A percentile compares a stretch with the other conserved stretches of the same genome.
Evolutionary conservation across 2,113 vertebrate species (phyloP).

Genomic region (Beaufortia kweichowensis): DNA sequence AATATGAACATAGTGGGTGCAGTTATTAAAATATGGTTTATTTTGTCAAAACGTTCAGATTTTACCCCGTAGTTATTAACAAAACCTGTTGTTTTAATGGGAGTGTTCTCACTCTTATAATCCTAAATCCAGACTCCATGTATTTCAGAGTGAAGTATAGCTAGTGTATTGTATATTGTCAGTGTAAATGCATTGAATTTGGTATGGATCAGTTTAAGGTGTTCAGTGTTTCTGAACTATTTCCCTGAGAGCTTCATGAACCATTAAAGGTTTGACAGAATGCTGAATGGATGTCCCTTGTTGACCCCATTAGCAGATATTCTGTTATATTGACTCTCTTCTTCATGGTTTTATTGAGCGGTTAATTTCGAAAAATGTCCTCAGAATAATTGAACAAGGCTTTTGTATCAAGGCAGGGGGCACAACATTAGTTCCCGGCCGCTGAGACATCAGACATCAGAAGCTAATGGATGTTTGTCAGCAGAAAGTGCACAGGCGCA

Average conservation of each 20-base stretch:
- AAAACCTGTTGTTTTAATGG: too few species aligned
- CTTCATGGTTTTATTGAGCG: conserved; percentile 18
- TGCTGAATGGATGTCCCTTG: not conserved
- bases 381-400: conserved; percentile 16
- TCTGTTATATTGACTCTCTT: conserved; percentile 3
- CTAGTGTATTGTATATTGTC: not conserved
- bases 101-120: too few species aligned
- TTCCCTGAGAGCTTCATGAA: not conserved
- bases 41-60: too few species aligned
- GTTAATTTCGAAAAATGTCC: not conserved
- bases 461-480: conserved; percentile 35
- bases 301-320: conserved; percentile 5
- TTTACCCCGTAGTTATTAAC: not conserved
- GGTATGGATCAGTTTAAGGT: not conserved
- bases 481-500: not conserved
- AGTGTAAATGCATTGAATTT: not conserved
- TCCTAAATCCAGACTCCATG: too few species aligned
- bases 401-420: not conserved
- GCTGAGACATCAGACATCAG: conserved; percentile 7
- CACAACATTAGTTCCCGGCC: not conserved
- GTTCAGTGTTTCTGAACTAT: not conserved
- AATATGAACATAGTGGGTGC: too few species aligned
- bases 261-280: not conserved
- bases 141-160: not conserved
- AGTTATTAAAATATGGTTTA: not conserved